Percentiles rank a stretch among this genome's conserved stretches.
phyloP scores from a whole-genome alignment of 1,140 invertebrate species.

The Drosophila lacertosa region DNA sequence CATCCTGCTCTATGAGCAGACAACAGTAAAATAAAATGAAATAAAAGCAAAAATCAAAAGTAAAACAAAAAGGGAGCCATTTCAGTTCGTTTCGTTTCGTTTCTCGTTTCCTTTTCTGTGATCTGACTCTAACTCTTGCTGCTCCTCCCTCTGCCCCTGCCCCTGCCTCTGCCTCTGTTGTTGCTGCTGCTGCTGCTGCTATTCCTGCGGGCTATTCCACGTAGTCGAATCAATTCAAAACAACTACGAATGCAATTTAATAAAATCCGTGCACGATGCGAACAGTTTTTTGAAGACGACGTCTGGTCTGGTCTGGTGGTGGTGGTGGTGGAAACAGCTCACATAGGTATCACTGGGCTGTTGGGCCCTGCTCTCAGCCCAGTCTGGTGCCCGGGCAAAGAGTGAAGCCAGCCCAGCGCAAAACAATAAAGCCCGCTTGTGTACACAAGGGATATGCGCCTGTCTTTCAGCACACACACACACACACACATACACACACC shows the following conservation, averaged over 20 bases:
- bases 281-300: constrained; percentile 64
- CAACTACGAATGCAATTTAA: constrained; percentile 84
- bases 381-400: constrained; percentile 42
- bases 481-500: constrained; percentile 24
- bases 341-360: constrained; percentile 36
- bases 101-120: not conserved
- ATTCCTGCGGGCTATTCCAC: constrained; percentile 68
- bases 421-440: constrained; percentile 83
- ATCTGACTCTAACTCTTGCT: not conserved
- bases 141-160: constrained; percentile 23
- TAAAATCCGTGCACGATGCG: constrained; percentile 79
- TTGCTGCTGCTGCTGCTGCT: constrained; percentile 16
- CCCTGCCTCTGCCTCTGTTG: constrained; percentile 12
- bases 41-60: constrained; percentile 73
- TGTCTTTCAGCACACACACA: constrained; percentile 56
- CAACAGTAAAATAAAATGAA: constrained; percentile 68
- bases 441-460: constrained; percentile 83
- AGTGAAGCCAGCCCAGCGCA: constrained; percentile 70
- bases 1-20: constrained; percentile 31
- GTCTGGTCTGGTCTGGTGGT: too few species aligned
- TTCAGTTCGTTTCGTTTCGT: constrained; percentile 20
- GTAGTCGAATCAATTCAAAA: constrained; percentile 82
- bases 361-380: constrained; percentile 1
- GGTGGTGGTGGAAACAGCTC: constrained; percentile 39
- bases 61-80: constrained; percentile 60